Base-by-base conservation (phyloP, 2,113 vertebrate species). In the Thinocorus orbignyianus region DNA sequence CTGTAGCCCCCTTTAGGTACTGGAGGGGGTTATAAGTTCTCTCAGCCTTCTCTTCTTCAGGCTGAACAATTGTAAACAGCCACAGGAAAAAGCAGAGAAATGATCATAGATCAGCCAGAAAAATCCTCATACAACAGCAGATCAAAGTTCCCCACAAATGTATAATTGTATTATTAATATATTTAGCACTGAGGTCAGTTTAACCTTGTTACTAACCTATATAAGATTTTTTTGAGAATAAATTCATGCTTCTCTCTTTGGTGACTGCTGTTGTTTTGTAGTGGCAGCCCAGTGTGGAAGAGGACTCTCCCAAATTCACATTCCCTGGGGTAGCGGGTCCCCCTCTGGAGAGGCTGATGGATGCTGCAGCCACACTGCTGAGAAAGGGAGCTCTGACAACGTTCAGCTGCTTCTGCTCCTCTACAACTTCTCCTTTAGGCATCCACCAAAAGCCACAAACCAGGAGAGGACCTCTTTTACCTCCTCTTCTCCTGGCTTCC, bases 291-390 rank as follows among this genome's bases (percentile, higher is more conserved):
- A 25, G 4, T 1, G 17, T 33, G 39, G 77, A 86, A 71, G 20
- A 71, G 9, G 9, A 60, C 68, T 13, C 4, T 83, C 57, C 41
- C 14, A 23, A 81, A 20, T 54, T 26, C 28, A 9, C 8, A 17
- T 17, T 66, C 31, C 26, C 19, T 58, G 9, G 5, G 28, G 31
- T 3, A 54, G 22, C 2, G 11, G 4, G 2, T 7, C 80, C 9
- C 18, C 7, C 23, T n/a, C 46, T 69, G 22, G 22, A 58, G 46
- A 88, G 70, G 51, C 9, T 39, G 72, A 66, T 31, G 51, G 71
- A 52, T 57, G 33, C 58, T 0, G 0, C 49, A 79, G 35, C 35
- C 20, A 10, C 22, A 48, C 12, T 31, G 20, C 0, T 14, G 35
- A 80, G 64, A 33, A 91, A 85, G 37, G 39, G 25, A 79, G 10